Conservation (phyloP, 2,888 invertebrate genomes). For the Cantharis nigra region DNA sequence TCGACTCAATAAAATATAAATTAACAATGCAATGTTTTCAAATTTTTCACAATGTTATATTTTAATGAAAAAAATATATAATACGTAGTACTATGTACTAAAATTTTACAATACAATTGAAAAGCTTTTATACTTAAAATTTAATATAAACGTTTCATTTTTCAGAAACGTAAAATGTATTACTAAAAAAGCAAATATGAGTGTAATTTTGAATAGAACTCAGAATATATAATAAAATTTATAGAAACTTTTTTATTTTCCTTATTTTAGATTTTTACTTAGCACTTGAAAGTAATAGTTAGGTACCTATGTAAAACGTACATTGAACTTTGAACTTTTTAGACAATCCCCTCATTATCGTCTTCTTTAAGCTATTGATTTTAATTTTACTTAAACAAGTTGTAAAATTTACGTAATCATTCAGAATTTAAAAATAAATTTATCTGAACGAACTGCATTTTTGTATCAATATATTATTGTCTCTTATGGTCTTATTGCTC, state of each 20-base stretch:
- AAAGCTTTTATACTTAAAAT: neutral
- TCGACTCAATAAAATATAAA: neutral
- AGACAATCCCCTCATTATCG: neutral
- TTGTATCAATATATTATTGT: slow-evolving; percentile 24
- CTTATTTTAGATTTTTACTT: neutral
- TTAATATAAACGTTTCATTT: neutral
- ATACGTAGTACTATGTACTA: neutral
- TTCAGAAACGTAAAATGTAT: neutral
- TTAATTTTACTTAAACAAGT: neutral
- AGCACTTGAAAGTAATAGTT: neutral
- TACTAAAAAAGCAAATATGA: neutral
- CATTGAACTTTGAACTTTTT: neutral
- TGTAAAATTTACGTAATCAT: neutral
- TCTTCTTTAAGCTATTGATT: neutral
- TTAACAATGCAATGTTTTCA: neutral
- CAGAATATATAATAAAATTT: neutral
- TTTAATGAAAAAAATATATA: neutral
- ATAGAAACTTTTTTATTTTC: neutral
- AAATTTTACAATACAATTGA: neutral
- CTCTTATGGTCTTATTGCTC: slow-evolving; percentile 38
- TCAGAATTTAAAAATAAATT: neutral
- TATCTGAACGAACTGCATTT: neutral
- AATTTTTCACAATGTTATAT: neutral
- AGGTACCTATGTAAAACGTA: neutral
- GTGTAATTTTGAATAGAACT: neutral